Evolutionary conservation across 2,797 vertebrate genomes (phyloP).

Genomic region (Pseudopleuronectes americanus): DNA sequence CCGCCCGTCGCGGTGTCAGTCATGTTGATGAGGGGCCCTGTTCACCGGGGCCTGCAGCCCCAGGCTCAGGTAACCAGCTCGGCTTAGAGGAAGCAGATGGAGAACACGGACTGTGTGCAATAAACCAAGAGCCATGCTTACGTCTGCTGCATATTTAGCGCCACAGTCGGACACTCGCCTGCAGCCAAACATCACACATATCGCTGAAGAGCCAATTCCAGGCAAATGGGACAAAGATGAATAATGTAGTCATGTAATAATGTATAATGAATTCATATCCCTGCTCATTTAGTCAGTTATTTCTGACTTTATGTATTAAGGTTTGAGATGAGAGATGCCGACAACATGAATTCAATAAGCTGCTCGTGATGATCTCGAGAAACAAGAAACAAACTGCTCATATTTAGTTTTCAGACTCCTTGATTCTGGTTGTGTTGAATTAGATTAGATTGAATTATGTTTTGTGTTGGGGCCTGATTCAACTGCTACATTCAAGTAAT

Average conservation of each 20-base stretch:
- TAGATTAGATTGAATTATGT: too few species aligned
- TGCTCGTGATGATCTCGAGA: too few species aligned
- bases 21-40: constrained; percentile 21
- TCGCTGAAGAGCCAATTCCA: constrained; percentile 10
- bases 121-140: constrained; percentile 28
- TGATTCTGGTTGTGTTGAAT: too few species aligned
- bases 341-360: too few species aligned
- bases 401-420: too few species aligned
- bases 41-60: background rate
- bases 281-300: constrained; percentile 8
- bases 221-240: constrained; percentile 25
- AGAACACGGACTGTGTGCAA: constrained; percentile 13
- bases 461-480: background rate
- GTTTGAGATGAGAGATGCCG: background rate
- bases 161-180: constrained; percentile 2
- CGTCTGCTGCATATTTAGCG: constrained; percentile 22
- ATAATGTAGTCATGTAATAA: constrained; percentile 14
- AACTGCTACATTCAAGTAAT: background rate
- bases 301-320: constrained; percentile 4
- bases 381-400: too few species aligned
- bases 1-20: constrained; percentile 17
- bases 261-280: constrained; percentile 6
- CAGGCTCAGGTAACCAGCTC: constrained; percentile 14
- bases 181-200: constrained; percentile 14
- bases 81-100: constrained; percentile 41